Evolutionary conservation across 2,888 invertebrate species (phyloP).

Genomic region (Masnerella sp.): DNA sequence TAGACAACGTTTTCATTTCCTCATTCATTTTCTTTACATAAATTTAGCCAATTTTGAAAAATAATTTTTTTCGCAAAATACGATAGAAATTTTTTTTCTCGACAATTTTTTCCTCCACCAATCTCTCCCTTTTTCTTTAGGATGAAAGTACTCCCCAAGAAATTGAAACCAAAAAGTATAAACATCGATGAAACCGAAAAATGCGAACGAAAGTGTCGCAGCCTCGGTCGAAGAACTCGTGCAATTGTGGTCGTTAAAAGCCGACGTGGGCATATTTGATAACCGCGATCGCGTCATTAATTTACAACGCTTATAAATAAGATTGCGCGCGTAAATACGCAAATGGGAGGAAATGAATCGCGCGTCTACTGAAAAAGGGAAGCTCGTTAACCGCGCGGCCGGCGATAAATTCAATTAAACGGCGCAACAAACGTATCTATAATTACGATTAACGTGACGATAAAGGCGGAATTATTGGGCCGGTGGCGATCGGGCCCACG

Average conservation of each 20-base stretch:
- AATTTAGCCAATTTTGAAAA: no score
- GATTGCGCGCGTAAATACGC: slow-evolving; percentile 31
- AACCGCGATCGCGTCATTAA: slow-evolving; percentile 34
- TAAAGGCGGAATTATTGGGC: slow-evolving; percentile 37
- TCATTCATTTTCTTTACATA: no score
- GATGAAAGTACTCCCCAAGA: no score
- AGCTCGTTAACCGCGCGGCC: slow-evolving; percentile 33
- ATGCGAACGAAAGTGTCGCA: no score
- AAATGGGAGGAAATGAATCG: slow-evolving; percentile 29
- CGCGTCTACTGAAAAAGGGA: slow-evolving; percentile 38
- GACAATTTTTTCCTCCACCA: no score
- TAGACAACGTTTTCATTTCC: no score
- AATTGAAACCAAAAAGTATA: no score
- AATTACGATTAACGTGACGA: slow-evolving; percentile 52
- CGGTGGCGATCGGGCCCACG: neutral
- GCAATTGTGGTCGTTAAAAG: slow-evolving; percentile 13
- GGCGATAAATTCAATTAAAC: slow-evolving; percentile 57
- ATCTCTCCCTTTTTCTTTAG: no score
- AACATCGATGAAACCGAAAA: no score
- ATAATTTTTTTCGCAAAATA: no score
- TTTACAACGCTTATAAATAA: slow-evolving; percentile 34
- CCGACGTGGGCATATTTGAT: slow-evolving; percentile 26
- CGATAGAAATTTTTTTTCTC: no score
- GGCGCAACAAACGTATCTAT: slow-evolving; percentile 52
- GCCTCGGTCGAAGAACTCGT: slow-evolving; percentile 4